Evolutionary conservation across 2,113 vertebrate genomes (phyloP).

Genomic region (Syrrhaptes paradoxus): DNA sequence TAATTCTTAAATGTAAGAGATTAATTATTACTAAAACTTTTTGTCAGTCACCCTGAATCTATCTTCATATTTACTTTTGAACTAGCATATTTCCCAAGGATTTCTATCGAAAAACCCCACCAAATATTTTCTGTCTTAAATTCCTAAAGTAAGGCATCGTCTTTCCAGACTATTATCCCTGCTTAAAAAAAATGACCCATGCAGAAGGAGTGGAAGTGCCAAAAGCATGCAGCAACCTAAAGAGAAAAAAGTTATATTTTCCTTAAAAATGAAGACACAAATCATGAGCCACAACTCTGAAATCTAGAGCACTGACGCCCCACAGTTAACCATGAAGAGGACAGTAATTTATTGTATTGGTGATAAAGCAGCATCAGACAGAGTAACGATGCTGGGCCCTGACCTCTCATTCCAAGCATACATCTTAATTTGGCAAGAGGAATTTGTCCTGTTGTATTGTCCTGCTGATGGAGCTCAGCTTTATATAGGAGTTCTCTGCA

Average conservation of each 20-base stretch:
- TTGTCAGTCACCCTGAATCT: background rate
- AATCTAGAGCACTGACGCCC: background rate
- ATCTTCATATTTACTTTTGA: background rate
- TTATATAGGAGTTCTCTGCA: background rate
- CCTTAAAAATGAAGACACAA: background rate
- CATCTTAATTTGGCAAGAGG: background rate
- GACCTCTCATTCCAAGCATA: constrained; percentile 18
- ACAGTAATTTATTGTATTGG: background rate
- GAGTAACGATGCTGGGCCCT: background rate
- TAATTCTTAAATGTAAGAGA: background rate
- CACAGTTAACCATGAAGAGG: background rate
- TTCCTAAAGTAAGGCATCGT: background rate
- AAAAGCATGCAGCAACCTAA: background rate
- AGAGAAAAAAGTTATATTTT: background rate
- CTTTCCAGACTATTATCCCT: background rate
- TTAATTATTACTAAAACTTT: background rate
- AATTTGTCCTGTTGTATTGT: background rate
- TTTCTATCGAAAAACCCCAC: background rate
- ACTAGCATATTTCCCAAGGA: background rate
- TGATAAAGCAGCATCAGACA: background rate
- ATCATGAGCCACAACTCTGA: background rate
- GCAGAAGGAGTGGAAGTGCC: background rate
- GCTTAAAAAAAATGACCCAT: background rate
- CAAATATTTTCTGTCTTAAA: background rate
- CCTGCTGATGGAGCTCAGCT: background rate